Conservation (phyloP, 2,797 vertebrate species). For the Galaxias olidus region DNA sequence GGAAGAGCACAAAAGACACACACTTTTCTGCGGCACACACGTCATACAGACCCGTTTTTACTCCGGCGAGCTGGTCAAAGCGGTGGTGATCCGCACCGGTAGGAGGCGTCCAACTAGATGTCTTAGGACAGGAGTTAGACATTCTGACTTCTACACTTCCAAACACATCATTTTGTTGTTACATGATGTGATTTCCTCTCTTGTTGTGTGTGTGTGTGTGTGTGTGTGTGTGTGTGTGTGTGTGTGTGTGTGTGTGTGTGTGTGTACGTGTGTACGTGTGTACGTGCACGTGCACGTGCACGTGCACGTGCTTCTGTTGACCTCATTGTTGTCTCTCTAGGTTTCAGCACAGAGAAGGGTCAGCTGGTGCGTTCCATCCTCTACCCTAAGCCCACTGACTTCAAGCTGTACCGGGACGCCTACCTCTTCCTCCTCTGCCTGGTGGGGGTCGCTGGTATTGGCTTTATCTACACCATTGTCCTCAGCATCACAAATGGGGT, state of each 20-base stretch:
- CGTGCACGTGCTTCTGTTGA: neutral
- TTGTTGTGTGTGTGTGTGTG: no score
- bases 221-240: constrained; percentile 2
- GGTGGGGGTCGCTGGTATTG: constrained; percentile 88
- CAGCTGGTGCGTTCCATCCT: constrained; percentile 94
- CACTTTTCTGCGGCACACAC: constrained; percentile 93
- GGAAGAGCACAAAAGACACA: constrained; percentile 89
- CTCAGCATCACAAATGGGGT: constrained; percentile 89
- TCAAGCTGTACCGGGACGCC: constrained; percentile 95
- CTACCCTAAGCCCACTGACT: constrained; percentile 95
- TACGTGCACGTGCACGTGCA: neutral
- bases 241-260: neutral
- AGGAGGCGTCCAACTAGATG: constrained; percentile 10
- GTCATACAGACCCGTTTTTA: constrained; percentile 97
- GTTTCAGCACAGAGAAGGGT: constrained; percentile 94
- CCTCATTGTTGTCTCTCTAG: constrained; percentile 56
- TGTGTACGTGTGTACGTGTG: neutral
- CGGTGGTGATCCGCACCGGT: constrained; percentile 93
- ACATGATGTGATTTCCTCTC: no score
- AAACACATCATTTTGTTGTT: no score
- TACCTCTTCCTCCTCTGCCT: constrained; percentile 92
- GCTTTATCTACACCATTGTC: constrained; percentile 90
- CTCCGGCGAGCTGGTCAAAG: constrained; percentile 89
- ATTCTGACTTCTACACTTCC: no score
- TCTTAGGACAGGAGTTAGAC: no score